Evolutionary conservation across 2,797 vertebrate genomes (phyloP), one percentile per base, ranked within the genome.

Genomic region (Okamejei kenojei): DNA sequence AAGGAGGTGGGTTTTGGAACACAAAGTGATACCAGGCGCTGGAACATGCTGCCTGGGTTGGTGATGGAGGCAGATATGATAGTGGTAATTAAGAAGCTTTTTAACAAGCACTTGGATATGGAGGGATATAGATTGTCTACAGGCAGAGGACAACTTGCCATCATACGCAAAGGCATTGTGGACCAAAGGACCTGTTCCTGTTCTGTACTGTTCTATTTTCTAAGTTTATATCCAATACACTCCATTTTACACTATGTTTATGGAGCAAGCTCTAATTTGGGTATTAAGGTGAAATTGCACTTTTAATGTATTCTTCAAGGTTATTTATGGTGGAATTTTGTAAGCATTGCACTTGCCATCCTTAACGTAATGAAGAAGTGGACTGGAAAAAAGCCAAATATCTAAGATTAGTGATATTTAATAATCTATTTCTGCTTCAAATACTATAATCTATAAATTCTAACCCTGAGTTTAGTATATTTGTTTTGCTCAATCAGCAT

Each of bases 401-500:
- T 65, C n/a, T 32, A 35, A 32, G 4, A 19, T 68, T 88, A 68
- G 21, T 88, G 63, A 88, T 35, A 86, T 65, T 86, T 21, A 63
- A 86, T 65, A 86, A 86, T 61, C 82, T 86, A n/a, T 61, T 86
- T 65, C 15, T 63, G 61, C 61, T 88, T 65, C 23, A 88, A 29
- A 35, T 13, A 19, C 63, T 68, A 1, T 8, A 32, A 29, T 88
- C n/a, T 17, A 86, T 88, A 68, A 68, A 68, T 63, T 88, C 7
- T 68, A 35, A 88, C 21, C 63, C n/a, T 68, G n/a, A 19, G 23
- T 68, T 68, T 21, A 2, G n/a, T 29, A 86, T 13, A 58, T 58
- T 54, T 65, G n/a, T 65, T 35, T 63, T 63, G 45, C 21, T 88
- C 61, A 88, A 19, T 35, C 32, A 19, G 23, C 32, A 23, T 68